Percentiles rank a stretch among this genome's conserved stretches.
Evolutionary conservation across 2,113 vertebrate species (phyloP).

Genomic region (Calidris pugnax): DNA sequence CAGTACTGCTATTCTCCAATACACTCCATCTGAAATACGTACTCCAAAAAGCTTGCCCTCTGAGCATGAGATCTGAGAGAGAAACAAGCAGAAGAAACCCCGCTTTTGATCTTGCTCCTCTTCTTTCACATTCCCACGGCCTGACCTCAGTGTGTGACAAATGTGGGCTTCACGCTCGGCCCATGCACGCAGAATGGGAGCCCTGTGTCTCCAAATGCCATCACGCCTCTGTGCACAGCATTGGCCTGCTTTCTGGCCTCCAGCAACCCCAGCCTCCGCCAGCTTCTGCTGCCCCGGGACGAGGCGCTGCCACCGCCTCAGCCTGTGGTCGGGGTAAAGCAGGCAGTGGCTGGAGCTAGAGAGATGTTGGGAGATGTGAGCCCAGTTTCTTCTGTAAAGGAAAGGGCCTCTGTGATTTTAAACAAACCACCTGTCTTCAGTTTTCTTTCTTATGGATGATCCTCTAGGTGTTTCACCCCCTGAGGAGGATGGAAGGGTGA

Average conservation of each 20-base stretch:
- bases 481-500: background rate
- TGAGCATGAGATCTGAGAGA: background rate
- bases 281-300: accelerated
- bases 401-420: background rate
- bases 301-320: background rate
- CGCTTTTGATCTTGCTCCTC: background rate
- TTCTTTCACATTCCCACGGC: background rate
- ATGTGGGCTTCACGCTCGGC: accelerated
- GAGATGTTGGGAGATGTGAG: background rate
- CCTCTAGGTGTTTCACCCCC: background rate
- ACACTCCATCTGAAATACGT: background rate
- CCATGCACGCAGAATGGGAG: accelerated
- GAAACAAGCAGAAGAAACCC: background rate
- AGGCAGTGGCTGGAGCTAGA: background rate
- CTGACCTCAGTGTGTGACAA: background rate
- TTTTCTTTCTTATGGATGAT: background rate
- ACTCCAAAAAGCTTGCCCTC: background rate
- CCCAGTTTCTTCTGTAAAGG: background rate
- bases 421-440: background rate
- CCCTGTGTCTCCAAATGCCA: background rate
- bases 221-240: accelerated
- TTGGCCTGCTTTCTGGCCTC: accelerated
- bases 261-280: accelerated
- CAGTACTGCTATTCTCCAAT: background rate
- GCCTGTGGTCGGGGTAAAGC: background rate